A percentile compares a stretch with the other conserved stretches of the same genome.
Evolutionary conservation across 2,797 vertebrate species (phyloP).

Genomic region (Phoebastria nigripes): DNA sequence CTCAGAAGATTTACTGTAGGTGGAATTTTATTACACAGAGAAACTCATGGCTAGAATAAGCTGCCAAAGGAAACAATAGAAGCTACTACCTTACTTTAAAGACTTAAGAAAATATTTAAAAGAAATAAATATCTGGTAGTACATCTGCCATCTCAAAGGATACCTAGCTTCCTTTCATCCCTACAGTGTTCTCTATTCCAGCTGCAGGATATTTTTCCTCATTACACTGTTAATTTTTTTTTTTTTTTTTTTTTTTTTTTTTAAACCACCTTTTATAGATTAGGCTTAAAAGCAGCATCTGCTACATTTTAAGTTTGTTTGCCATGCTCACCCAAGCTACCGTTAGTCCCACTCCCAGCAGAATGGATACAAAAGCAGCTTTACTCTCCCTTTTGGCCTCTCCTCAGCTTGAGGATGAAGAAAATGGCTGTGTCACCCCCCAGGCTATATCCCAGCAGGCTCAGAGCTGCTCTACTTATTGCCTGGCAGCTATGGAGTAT

Average conservation of each 20-base stretch:
- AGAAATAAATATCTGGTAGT: conserved; percentile 52
- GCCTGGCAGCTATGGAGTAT: background rate
- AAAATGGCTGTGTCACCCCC: background rate
- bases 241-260: background rate
- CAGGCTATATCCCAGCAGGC: background rate
- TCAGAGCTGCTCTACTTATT: background rate
- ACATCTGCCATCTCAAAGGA: conserved; percentile 40
- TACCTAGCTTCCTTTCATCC: conserved; percentile 19
- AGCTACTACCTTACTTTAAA: conserved; percentile 28
- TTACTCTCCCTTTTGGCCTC: background rate
- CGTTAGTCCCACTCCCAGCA: background rate
- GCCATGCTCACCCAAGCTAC: background rate
- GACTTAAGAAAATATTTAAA: conserved; percentile 45
- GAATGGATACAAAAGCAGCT: background rate
- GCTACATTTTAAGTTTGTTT: background rate
- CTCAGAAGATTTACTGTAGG: conserved; percentile 38
- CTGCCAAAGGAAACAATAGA: conserved; percentile 60
- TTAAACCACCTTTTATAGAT: background rate
- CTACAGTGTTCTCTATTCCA: background rate
- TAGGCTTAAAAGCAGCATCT: background rate
- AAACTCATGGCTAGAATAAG: conserved; percentile 38
- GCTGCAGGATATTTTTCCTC: background rate
- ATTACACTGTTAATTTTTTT: background rate
- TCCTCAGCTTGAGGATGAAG: background rate
- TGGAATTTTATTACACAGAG: conserved; percentile 55